Conservation (phyloP, 2,797 vertebrate genomes). For the Varecia variegata region DNA sequence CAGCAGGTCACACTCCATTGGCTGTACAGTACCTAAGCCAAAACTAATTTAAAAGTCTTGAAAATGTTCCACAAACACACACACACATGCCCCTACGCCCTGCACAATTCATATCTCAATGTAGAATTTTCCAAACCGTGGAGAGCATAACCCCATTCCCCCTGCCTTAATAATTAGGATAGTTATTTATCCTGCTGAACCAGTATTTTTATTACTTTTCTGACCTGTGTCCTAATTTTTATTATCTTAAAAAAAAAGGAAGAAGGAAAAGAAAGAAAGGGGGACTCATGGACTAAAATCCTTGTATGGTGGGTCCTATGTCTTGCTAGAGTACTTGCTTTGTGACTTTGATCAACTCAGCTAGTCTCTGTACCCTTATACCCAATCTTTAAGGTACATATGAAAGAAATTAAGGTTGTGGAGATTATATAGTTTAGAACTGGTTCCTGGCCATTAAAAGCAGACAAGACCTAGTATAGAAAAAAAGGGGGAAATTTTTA, state of each 20-base stretch:
- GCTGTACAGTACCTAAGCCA: not conserved
- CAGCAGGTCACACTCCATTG: not conserved
- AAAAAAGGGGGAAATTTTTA: not conserved
- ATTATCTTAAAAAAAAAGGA: not conserved
- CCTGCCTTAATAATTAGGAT: not conserved
- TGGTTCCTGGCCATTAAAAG: not conserved
- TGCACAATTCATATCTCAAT: not conserved
- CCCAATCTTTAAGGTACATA: not conserved
- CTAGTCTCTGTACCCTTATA: not conserved
- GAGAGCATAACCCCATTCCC: not conserved
- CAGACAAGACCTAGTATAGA: not conserved
- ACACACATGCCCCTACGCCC: too few species aligned
- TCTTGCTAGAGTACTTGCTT: not conserved
- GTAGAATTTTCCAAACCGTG: not conserved
- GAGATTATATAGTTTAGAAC: not conserved
- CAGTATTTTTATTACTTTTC: conserved; percentile 12
- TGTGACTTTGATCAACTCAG: not conserved
- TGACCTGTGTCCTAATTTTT: not conserved
- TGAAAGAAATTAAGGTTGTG: not conserved
- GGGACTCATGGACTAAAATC: not conserved
- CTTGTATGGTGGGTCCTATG: not conserved
- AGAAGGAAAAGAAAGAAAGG: not conserved
- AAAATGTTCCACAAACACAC: not conserved
- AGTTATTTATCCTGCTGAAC: not conserved
- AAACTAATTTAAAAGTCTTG: conserved; percentile 45